Conservation (phyloP, 2,113 vertebrate species). For the Lethenteron reissneri region DNA sequence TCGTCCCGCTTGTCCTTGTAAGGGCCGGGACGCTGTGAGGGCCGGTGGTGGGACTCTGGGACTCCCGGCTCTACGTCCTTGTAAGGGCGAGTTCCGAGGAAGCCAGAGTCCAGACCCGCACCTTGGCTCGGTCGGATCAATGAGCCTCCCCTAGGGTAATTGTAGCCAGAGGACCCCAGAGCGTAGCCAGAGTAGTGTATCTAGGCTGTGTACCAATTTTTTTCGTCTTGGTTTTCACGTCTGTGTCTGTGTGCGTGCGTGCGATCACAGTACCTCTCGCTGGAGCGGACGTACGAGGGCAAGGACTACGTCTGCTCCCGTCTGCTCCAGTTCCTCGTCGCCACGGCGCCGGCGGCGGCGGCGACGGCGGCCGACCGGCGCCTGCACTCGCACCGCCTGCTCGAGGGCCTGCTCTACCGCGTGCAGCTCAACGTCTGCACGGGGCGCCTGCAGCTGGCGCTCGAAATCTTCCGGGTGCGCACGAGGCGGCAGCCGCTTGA, state of each 20-base stretch:
- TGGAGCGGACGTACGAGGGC: constrained; percentile 69
- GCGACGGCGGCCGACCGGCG: constrained; percentile 19
- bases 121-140: too few species aligned
- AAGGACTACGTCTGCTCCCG: constrained; percentile 68
- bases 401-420: constrained; percentile 62
- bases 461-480: constrained; percentile 49
- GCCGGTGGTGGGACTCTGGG: too few species aligned
- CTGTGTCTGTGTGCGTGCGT: constrained; percentile 8
- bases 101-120: too few species aligned
- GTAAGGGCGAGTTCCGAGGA: too few species aligned
- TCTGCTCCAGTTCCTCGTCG: constrained; percentile 43
- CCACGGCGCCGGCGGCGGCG: constrained; percentile 17
- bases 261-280: constrained; percentile 40
- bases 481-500: too few species aligned
- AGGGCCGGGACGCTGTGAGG: too few species aligned
- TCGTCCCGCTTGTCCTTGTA: too few species aligned
- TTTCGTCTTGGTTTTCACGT: background rate
- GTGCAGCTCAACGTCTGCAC: constrained; percentile 58
- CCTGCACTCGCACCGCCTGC: constrained; percentile 50
- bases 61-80: too few species aligned
- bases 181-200: too few species aligned
- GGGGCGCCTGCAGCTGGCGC: constrained; percentile 46
- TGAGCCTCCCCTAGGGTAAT: too few species aligned
- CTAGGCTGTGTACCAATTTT: too few species aligned
- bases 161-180: too few species aligned